phyloP scores from a whole-genome alignment of 2,888 invertebrate species.

The Thyatira batis region DNA sequence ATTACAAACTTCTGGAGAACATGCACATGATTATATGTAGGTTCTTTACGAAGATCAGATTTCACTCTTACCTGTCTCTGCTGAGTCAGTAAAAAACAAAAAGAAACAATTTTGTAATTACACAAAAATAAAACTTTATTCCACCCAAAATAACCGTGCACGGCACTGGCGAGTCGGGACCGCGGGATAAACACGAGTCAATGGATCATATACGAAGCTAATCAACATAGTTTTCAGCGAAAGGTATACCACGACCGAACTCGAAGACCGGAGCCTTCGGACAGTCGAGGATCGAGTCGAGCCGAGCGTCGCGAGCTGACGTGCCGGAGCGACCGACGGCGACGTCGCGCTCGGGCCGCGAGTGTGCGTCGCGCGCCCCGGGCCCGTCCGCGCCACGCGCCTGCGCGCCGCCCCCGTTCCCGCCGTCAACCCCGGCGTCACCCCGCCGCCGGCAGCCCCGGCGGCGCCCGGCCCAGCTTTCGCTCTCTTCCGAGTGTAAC shows the following conservation, averaged over 20 bases:
- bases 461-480: constrained; percentile 8
- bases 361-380: constrained; percentile 10
- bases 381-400: constrained; percentile 13
- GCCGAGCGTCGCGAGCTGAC: background rate
- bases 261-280: background rate
- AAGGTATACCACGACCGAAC: background rate
- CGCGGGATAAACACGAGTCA: background rate
- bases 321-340: constrained; percentile 3
- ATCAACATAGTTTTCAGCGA: background rate
- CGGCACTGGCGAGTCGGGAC: background rate
- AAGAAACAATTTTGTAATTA: background rate
- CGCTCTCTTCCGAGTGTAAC: constrained; percentile 7
- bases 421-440: constrained; percentile 6
- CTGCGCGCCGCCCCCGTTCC: constrained; percentile 14
- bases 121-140: background rate
- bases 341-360: constrained; percentile 6
- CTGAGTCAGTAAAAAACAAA: background rate
- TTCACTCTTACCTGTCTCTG: background rate
- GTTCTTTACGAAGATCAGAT: background rate
- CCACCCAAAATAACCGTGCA: background rate
- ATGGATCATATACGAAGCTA: background rate
- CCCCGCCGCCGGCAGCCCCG: constrained; percentile 4
- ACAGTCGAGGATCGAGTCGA: background rate
- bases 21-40: background rate
- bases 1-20: background rate